phyloP scores from a whole-genome alignment of 2,797 vertebrate genomes.

The Gorsachius magnificus region DNA sequence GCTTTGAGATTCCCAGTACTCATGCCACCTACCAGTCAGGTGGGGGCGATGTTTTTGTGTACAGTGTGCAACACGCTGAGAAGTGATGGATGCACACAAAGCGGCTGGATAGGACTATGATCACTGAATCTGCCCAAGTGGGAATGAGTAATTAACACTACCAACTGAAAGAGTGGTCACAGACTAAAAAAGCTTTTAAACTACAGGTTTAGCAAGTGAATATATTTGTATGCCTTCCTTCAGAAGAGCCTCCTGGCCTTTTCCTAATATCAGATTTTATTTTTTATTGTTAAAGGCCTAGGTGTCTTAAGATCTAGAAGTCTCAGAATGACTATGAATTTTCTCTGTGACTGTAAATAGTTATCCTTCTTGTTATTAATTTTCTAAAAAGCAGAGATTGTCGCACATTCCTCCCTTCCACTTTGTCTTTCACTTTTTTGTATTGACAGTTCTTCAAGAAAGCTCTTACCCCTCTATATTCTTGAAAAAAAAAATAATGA shows the following conservation, averaged over 20 bases:
- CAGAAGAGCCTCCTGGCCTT: background rate
- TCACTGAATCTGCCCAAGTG: rapidly evolving
- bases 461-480: background rate
- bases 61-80: background rate
- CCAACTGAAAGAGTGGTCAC: background rate
- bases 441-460: background rate
- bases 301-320: background rate
- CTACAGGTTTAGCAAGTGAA: background rate
- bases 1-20: background rate
- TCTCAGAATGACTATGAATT: background rate
- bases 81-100: background rate
- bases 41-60: background rate
- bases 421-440: background rate
- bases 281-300: background rate
- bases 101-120: background rate
- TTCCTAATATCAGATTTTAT: background rate
- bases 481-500: background rate
- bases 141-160: background rate
- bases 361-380: background rate
- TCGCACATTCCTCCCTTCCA: background rate
- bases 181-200: background rate
- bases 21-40: background rate
- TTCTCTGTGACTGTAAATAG: background rate
- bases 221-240: background rate
- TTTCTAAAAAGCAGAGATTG: background rate